A percentile compares a stretch with the other conserved stretches of the same genome.
These are phyloP conservation scores for Standfussiana lucernea DNA, from an alignment of 2,888 invertebrate species.

Conservation along the genomic window DNA sequence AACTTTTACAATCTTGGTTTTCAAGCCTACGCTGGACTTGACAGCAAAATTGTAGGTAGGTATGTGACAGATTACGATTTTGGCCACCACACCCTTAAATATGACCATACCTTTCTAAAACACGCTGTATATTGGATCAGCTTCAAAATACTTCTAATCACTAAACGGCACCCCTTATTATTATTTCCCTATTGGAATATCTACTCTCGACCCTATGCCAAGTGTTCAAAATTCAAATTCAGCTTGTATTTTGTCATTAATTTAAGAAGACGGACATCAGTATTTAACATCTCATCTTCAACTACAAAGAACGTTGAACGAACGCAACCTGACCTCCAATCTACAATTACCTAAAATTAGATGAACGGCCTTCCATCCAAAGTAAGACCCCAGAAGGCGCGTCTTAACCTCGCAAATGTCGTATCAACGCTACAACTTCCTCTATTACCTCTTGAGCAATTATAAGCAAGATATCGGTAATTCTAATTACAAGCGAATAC, in stretches of 20 bases:
- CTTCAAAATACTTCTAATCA: too few species aligned
- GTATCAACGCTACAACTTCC: conserved; percentile 12
- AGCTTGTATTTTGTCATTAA: neutral
- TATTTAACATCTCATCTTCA: too few species aligned
- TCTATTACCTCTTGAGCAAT: neutral
- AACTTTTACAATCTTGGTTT: too few species aligned
- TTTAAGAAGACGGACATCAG: neutral
- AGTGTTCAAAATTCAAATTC: neutral
- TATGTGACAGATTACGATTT: too few species aligned
- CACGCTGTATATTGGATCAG: too few species aligned
- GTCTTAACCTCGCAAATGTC: conserved; percentile 30
- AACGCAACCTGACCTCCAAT: neutral
- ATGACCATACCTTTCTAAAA: too few species aligned
- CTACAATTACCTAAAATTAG: conserved; percentile 22
- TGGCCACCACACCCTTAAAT: too few species aligned
- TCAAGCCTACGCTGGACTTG: too few species aligned
- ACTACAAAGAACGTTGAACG: neutral
- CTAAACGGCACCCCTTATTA: too few species aligned
- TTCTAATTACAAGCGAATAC: neutral
- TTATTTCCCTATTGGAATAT: neutral
- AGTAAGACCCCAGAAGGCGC: conserved; percentile 17
- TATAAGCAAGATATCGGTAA: neutral
- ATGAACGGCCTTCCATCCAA: conserved; percentile 15
- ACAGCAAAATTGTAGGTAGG: too few species aligned
- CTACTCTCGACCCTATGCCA: neutral